Evolutionary conservation across 2,113 vertebrate genomes (phyloP), one percentile per base, ranked within the genome.

Genomic region (Carollia perspicillata): DNA sequence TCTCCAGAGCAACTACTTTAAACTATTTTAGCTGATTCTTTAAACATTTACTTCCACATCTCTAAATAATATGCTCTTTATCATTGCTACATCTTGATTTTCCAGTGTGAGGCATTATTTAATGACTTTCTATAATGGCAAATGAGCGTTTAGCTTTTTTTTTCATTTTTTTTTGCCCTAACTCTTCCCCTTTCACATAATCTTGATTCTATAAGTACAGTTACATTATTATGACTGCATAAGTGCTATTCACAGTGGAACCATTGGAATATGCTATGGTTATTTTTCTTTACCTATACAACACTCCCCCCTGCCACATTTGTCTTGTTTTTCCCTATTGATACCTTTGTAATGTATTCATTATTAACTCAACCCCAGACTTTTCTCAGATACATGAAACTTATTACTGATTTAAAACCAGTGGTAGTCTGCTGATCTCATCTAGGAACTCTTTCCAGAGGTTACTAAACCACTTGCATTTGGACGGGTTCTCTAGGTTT

Each of bases 301-400:
- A 8, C 47, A 37, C 53, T 53, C n/a, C 44, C 78, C 13, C 5
- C 9, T 33, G 8, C 23, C 12, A 47, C 22, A 40, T 80, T 75
- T 95, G 79, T 93, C 51, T 75, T 90, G 53, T 66, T 90, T 86
- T 77, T 8, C 23, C 22, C 84, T n/a, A 72, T 91, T 93, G 28
- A 12, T 83, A 68, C 12, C 28, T 95, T 90, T 90, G 68, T 42
- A 89, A 72, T 88, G 40, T 49, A 77, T 88, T 87, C 22, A 26
- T 78, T 87, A 53, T 37, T 69, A 81, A 93, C 49, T 86, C 55
- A 60, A 75, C 9, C 20, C 18, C 26, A 86, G 44, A 78, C 28
- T 77, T 95, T 89, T 87, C 26, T 89, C 49, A 69, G 33, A 77
- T 91, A 87, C 35, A 40, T 69, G 37, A 69, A 81, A 85, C 33